Evolutionary conservation across 1,140 invertebrate genomes (phyloP).

Genomic region (Drosophila orosa): DNA sequence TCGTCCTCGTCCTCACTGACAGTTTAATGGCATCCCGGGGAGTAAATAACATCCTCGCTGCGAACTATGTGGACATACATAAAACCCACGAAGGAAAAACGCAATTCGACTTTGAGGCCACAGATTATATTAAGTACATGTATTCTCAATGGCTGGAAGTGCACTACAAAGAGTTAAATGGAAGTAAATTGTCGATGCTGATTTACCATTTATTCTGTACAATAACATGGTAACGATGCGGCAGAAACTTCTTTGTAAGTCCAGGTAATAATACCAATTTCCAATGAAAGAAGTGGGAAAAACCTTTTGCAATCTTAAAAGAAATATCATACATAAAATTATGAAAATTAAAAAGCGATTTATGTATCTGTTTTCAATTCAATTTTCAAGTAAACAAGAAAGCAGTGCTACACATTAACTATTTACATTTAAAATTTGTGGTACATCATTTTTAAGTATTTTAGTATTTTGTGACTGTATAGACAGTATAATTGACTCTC

Average conservation of each 20-base stretch:
- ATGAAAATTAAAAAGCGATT: too few relatives aligned
- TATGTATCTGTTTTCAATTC: too few relatives aligned
- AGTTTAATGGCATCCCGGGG: slow-evolving; percentile 30
- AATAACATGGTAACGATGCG: not conserved
- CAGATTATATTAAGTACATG: not conserved
- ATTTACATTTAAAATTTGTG: too few relatives aligned
- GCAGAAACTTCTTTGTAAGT: not conserved
- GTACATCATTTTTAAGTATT: too few relatives aligned
- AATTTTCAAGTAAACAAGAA: too few relatives aligned
- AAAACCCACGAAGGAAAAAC: slow-evolving; percentile 1
- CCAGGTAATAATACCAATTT: not conserved
- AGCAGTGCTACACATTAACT: too few relatives aligned
- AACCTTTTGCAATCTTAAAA: not conserved
- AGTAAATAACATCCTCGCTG: slow-evolving; percentile 5
- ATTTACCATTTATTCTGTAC: not conserved
- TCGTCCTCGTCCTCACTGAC: not conserved
- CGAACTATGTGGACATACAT: slow-evolving; percentile 18
- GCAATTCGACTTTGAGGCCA: not conserved
- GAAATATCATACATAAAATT: too few relatives aligned
- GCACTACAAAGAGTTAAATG: not conserved
- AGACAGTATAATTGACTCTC: too few relatives aligned
- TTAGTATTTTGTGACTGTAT: too few relatives aligned
- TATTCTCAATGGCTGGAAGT: not conserved
- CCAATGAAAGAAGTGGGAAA: too few relatives aligned
- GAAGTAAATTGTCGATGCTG: not conserved